Conservation (phyloP, 1,140 invertebrate species). For the Hypothenemus hampei region DNA sequence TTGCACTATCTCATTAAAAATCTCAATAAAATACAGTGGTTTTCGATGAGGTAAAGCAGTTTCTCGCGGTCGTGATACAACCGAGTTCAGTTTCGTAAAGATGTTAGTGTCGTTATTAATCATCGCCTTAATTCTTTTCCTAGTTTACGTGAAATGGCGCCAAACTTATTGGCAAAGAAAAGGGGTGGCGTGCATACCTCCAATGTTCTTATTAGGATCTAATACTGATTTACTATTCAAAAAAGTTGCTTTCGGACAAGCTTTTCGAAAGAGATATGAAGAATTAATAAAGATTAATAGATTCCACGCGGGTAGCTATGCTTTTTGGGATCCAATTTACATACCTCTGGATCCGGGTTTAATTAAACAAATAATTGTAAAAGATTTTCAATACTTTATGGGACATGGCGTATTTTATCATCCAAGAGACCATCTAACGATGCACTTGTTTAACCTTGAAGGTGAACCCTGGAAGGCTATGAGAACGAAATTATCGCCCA, state of each 20-base stretch:
- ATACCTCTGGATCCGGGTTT: conserved; percentile 47
- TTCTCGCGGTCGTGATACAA: neutral
- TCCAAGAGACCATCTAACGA: conserved; percentile 44
- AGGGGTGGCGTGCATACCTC: neutral
- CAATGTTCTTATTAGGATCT: neutral
- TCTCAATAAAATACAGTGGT: neutral
- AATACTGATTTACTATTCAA: neutral
- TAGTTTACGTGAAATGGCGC: neutral
- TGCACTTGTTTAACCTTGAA: conserved; percentile 46
- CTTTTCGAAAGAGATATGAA: neutral
- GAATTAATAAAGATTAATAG: neutral
- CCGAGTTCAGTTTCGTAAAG: neutral
- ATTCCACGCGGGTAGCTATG: conserved; percentile 20
- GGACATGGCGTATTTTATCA: conserved; percentile 42
- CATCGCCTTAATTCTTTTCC: neutral
- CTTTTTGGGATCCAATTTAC: conserved; percentile 12
- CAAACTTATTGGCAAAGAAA: conserved; percentile 3
- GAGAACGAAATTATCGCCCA: conserved; percentile 45
- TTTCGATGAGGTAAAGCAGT: neutral
- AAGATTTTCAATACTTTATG: conserved; percentile 49
- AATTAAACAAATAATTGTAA: conserved; percentile 47
- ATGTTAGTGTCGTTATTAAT: neutral
- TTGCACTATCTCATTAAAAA: neutral
- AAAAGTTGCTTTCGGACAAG: neutral
- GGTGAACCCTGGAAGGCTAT: conserved; percentile 48